Evolutionary conservation across 2,797 vertebrate genomes (phyloP).

Genomic region (Amblyopsis hoosieri): DNA sequence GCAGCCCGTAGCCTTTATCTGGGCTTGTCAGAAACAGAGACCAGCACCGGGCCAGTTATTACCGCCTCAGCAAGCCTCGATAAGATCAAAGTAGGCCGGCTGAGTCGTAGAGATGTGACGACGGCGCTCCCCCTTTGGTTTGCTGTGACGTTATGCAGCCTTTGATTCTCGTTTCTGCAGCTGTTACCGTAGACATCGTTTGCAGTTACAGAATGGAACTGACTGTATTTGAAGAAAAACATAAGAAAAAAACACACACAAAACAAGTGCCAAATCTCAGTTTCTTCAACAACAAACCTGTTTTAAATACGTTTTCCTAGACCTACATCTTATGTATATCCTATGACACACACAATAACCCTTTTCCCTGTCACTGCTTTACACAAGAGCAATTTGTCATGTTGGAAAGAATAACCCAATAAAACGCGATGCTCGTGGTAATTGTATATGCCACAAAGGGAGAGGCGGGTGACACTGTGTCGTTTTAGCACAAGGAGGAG

Average conservation of each 20-base stretch:
- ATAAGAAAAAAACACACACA: not conserved
- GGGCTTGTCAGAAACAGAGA: constrained; percentile 47
- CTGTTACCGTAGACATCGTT: constrained; percentile 35
- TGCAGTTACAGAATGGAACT: constrained; percentile 20
- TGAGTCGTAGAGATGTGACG: constrained; percentile 54
- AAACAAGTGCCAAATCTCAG: constrained; percentile 19
- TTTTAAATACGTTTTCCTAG: constrained; percentile 20
- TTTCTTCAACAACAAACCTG: constrained; percentile 31
- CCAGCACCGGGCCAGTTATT: constrained; percentile 59
- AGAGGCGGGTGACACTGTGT: constrained; percentile 22
- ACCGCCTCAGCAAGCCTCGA: constrained; percentile 39
- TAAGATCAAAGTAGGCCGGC: constrained; percentile 64
- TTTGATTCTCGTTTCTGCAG: constrained; percentile 24
- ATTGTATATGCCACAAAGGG: constrained; percentile 46
- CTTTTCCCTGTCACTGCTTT: constrained; percentile 34
- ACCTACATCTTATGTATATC: constrained; percentile 1
- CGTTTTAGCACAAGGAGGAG: constrained; percentile 17
- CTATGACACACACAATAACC: constrained; percentile 25
- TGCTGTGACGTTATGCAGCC: constrained; percentile 60
- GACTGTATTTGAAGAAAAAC: constrained; percentile 31
- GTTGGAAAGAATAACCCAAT: constrained; percentile 26
- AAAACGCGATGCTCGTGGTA: constrained; percentile 26
- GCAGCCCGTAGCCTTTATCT: constrained; percentile 49
- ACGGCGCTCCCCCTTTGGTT: constrained; percentile 47
- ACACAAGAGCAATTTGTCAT: constrained; percentile 54